Evolutionary conservation across 2,797 vertebrate genomes (phyloP), one percentile per base, ranked within the genome.

Genomic region (Onychomys arenicola): DNA sequence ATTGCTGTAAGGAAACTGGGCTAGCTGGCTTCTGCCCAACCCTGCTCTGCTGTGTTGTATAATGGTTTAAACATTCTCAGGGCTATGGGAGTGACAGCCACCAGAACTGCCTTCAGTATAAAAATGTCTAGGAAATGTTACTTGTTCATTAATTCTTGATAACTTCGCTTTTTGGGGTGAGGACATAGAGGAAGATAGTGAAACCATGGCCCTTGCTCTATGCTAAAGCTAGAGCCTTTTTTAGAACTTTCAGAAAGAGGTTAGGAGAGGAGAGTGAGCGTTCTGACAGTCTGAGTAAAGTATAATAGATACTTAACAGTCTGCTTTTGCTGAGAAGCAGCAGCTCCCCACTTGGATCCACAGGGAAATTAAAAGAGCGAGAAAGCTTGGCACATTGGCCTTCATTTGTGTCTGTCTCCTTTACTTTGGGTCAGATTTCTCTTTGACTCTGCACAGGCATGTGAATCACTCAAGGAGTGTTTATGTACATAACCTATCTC

Each of bases 141-240:
- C 21, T 76, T 75, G 69, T 14, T 77, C 40, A n/a, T 67, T 75
- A 78, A 78, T 91, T 93, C 23, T 92, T 84, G 82, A n/a, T 71
- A 46, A 21, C 63, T 32, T 77, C 32, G 75, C 13, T 71, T 69
- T 40, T 92, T 65, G 37, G 59, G 25, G 43, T 65, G n/a, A 93
- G 16, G 11, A 49, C 43, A 65, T 89, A 57, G 46, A 89, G 57
- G 94, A 89, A 46, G 67, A 16, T 40, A 59, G 40, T 71, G 77
- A 88, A 85, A 55, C 88, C 17, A 63, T 76, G 67, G 32, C 32
- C 9, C 59, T 57, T 87, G 8, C 16, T 14, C 9, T 73, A 6
- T 21, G 63, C 34, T 81, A 61, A 80, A 43, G 1, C 59, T 32
- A 1, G 17, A 96, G 23, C 5, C 32, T 23, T 73, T 85, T 59